Base-by-base conservation (phyloP, 2,888 invertebrate genomes). In the Phlogophora meticulosa region DNA sequence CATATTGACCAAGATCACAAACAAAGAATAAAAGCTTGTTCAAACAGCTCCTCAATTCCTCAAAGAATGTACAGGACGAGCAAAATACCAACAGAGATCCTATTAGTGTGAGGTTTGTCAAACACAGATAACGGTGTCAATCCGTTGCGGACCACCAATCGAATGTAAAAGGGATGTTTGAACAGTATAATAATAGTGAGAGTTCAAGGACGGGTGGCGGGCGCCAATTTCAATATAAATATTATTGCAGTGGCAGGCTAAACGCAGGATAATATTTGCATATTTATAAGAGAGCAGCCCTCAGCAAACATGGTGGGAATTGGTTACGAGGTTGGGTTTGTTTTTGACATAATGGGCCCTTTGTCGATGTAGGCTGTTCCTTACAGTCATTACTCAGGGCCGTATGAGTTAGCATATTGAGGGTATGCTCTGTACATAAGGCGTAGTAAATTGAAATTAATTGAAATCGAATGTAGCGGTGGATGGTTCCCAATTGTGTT, bases 201-300 rank as follows among this genome's bases (percentile, higher is more conserved):
- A 91, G 91, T 93, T 94, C 93, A 94, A 94, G 93, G 93, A 82
- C 92, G 89, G 82, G 72, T 75, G 83, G 61, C 81, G 83, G 88
- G 85, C 87, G 84, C 89, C 90, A 89, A 90, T 93, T 94, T 92
- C 91, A 91, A 91, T 93, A 94, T 93, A 92, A 93, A 94, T 93
- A 93, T 94, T 94, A 93, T 94, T 94, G 93, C 92, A 93, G 88
- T 87, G 88, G 84, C 87, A 88, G 88, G 91, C 91, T 93, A 92
- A 94, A 93, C 91, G 91, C 90, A 90, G 90, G 91, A 92, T 93
- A 93, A 91, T 88, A 93, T 95, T 94, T 94, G 93, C 94, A 95
- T 95, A 94, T 94, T 94, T 94, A 95, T 94, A 93, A 91, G 92
- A 90, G 89, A 91, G 87, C 88, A 91, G 89, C 92, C 93, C 94